Base-by-base conservation (phyloP, 2,797 vertebrate species). In the Hephaestus fuliginosus region DNA sequence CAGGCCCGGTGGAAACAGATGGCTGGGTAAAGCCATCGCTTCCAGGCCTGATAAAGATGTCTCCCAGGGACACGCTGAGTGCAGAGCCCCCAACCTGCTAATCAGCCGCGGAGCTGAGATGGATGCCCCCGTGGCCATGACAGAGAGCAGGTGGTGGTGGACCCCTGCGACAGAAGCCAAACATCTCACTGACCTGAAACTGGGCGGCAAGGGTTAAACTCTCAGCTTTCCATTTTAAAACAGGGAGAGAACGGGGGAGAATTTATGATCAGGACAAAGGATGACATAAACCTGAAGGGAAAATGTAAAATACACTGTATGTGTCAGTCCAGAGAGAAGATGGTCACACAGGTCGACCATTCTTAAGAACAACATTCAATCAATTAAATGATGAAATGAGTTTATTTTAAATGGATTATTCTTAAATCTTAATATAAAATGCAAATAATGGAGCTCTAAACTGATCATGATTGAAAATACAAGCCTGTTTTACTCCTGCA, bases 21-120 rank as follows among this genome's bases (percentile, higher is more conserved):
- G 94, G 93, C 80, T 1, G 74, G 49, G 64, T 85, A 84, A 86
- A 93, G 81, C 78, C 82, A 67, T 61, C 11, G 69, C 80, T 89
- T 92, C 87, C 80, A 86, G 86, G 74, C 74, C 84, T 91, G 91
- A 94, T 93, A 93, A 93, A 90, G 92, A 89, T 74, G 81, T 91
- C 85, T 92, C 86, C 90, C 44, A 74, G 78, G 86, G 88, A 88
- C 81, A 73, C 22, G 78, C 74, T 88, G 81, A 90, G 84, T 57
- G 69, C 52, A 74, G 62, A 84, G 76, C 77, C 78, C 66, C 86
- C 77, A 86, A 80, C 88, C 80, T 82, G 73, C 85, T 90, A 86
- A 81, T 92, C 91, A 76, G 64, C 77, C 88, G 74, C 60, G 33
- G 64, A 91, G 82, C 84, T 18, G 73, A 91, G 88, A 92, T 86